Percentiles rank a stretch among this genome's conserved stretches.
Conservation (phyloP, 2,888 invertebrate genomes). For the Acanthosepion lycidas region DNA sequence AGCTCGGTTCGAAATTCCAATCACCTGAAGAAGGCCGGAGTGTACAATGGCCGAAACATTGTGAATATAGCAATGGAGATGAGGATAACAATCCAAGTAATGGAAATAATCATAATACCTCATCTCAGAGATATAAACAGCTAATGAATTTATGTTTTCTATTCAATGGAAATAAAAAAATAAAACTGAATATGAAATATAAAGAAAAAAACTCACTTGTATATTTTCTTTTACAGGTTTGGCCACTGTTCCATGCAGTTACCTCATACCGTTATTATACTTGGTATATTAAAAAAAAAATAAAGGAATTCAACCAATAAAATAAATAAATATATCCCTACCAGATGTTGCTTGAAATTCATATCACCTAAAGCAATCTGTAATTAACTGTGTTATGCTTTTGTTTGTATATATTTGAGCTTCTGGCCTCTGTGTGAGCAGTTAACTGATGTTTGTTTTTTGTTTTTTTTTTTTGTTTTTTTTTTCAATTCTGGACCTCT, state of each 20-base stretch:
- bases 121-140: too few relatives aligned
- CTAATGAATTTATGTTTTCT: neutral
- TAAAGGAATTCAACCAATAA: neutral
- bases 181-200: neutral
- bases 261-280: neutral
- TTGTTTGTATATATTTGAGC: conserved; percentile 9
- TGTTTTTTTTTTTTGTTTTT: too few relatives aligned
- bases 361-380: neutral
- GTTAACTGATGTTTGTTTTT: neutral
- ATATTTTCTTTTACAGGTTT: neutral
- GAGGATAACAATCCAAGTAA: too few relatives aligned
- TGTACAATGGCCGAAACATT: too few relatives aligned
- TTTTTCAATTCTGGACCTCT: neutral
- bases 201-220: neutral
- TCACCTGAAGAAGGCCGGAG: too few relatives aligned
- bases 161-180: neutral
- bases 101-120: too few relatives aligned
- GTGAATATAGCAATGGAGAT: too few relatives aligned
- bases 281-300: neutral
- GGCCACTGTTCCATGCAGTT: neutral
- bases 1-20: too few relatives aligned
- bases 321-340: neutral
- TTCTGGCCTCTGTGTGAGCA: neutral
- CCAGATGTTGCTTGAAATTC: conserved; percentile 2
- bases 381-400: neutral